phyloP scores from a whole-genome alignment of 2,797 vertebrate species.

The Oceanodroma leucorhoa region DNA sequence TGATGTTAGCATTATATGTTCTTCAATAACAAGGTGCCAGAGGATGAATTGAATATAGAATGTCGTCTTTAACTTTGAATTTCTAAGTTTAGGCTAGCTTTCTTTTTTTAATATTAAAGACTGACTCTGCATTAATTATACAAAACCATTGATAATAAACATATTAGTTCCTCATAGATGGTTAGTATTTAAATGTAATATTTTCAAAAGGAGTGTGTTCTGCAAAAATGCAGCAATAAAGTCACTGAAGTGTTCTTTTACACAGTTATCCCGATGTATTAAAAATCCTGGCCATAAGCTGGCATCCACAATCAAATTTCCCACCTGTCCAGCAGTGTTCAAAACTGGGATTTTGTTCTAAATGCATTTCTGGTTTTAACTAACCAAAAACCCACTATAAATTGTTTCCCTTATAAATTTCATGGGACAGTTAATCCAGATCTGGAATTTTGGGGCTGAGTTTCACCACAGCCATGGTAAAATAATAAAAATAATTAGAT shows the following conservation, averaged over 20 bases:
- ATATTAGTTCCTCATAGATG: neutral
- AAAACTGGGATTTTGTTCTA: slow-evolving; percentile 11
- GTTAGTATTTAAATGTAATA: neutral
- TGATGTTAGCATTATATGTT: slow-evolving; percentile 56
- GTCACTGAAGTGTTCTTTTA: neutral
- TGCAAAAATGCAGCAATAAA: neutral
- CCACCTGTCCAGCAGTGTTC: slow-evolving; percentile 23
- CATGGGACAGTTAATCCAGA: slow-evolving; percentile 21
- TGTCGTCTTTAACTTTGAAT: slow-evolving; percentile 33
- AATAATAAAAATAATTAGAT: slow-evolving; percentile 37
- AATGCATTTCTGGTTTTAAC: slow-evolving; percentile 27
- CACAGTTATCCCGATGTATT: neutral
- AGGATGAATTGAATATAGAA: slow-evolving; percentile 48
- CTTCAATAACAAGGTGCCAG: slow-evolving; percentile 52
- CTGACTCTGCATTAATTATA: slow-evolving; percentile 4
- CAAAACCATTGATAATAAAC: neutral
- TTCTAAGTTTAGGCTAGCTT: slow-evolving; percentile 24
- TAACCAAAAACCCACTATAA: neutral
- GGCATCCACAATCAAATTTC: neutral
- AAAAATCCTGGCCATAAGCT: neutral
- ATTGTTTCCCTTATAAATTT: slow-evolving; percentile 13
- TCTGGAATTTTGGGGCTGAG: slow-evolving; percentile 8
- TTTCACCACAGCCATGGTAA: neutral
- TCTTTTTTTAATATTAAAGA: slow-evolving; percentile 24
- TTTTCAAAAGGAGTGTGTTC: neutral